These are phyloP conservation scores for Trachelus troglodyta DNA, from an alignment of 2,888 invertebrate genomes.

Conservation along the genomic window DNA sequence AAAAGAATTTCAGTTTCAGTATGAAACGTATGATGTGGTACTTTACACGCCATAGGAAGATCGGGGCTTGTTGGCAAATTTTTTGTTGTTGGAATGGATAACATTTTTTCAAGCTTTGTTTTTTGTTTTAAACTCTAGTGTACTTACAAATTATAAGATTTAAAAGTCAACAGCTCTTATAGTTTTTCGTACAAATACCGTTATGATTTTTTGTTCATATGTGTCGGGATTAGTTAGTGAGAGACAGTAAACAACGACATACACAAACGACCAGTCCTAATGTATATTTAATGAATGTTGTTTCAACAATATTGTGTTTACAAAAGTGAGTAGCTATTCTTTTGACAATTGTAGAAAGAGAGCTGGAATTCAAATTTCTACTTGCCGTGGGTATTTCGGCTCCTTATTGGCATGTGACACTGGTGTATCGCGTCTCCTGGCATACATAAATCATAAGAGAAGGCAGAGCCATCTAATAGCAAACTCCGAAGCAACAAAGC, in stretches of 20 bases:
- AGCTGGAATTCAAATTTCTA: background rate
- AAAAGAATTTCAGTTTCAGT: background rate
- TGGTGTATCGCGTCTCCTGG: background rate
- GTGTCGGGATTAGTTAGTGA: no score
- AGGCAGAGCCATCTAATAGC: background rate
- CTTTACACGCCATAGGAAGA: background rate
- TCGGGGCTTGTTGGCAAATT: no score
- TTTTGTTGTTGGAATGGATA: no score
- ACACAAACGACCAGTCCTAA: background rate
- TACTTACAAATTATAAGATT: no score
- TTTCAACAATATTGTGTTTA: background rate
- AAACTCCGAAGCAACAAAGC: background rate
- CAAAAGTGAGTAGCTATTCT: background rate
- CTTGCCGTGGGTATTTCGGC: background rate
- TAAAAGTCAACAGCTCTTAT: no score
- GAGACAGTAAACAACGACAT: background rate
- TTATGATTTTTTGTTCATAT: no score
- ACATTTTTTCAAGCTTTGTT: no score
- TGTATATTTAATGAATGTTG: background rate
- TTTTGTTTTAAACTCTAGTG: no score
- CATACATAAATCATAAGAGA: background rate
- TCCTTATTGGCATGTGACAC: background rate
- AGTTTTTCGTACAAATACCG: no score
- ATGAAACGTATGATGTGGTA: background rate
- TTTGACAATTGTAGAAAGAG: background rate